Evolutionary conservation across 2,113 vertebrate genomes (phyloP).

Genomic region (Phasianus colchicus): DNA sequence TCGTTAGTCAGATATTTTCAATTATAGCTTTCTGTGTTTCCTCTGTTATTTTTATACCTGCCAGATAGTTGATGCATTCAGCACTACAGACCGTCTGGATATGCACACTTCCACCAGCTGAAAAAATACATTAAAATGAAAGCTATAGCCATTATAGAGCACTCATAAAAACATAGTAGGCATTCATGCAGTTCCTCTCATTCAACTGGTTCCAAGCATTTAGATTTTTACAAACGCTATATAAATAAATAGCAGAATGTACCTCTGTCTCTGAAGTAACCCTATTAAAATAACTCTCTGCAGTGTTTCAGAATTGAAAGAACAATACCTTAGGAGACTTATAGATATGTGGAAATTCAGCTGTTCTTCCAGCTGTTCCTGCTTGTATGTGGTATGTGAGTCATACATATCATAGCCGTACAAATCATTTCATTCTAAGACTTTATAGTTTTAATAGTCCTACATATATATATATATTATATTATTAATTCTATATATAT

Average conservation of each 20-base stretch:
- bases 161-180: background rate
- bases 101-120: background rate
- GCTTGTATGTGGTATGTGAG: background rate
- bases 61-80: background rate
- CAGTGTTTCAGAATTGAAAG: background rate
- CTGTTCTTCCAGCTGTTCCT: conserved; percentile 1
- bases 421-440: background rate
- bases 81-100: background rate
- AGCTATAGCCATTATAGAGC: background rate
- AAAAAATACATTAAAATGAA: background rate
- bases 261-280: background rate
- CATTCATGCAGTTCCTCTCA: background rate
- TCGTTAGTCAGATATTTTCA: conserved; percentile 25
- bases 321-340: background rate
- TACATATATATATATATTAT: too few species aligned
- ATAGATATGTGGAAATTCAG: conserved; percentile 39
- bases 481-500: too few species aligned
- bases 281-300: background rate
- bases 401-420: background rate
- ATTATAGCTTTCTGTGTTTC: background rate
- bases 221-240: background rate
- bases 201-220: background rate
- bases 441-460: background rate
- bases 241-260: conserved; percentile 4
- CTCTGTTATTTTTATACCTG: background rate